Conservation (phyloP, 2,888 invertebrate species). For the Hirtodrosophila histrioides region DNA sequence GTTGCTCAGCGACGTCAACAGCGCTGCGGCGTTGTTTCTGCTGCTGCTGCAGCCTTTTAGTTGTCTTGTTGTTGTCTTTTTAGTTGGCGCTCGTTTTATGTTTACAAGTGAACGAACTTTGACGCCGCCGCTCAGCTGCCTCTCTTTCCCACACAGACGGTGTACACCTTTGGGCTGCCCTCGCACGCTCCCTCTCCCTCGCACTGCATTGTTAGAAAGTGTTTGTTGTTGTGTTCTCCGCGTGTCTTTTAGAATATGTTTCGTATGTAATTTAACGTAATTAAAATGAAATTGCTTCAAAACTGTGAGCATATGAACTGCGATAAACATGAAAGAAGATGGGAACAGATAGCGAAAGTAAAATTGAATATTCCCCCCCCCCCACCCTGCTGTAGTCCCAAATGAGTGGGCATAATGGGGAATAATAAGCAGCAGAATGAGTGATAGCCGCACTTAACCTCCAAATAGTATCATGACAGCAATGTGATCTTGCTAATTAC, state of each 20-base stretch:
- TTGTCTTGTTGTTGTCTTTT: constrained; percentile 35
- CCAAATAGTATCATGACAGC: not conserved
- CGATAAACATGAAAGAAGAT: constrained; percentile 21
- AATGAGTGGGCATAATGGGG: constrained; percentile 31
- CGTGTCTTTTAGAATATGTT: constrained; percentile 52
- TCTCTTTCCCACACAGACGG: not conserved
- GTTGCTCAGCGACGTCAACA: constrained; percentile 47
- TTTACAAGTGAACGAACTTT: constrained; percentile 77
- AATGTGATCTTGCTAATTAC: constrained; percentile 1
- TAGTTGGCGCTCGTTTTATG: constrained; percentile 62
- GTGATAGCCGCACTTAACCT: constrained; percentile 18
- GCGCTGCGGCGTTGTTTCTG: constrained; percentile 32
- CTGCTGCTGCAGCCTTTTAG: constrained; percentile 19
- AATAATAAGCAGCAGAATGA: constrained; percentile 29
- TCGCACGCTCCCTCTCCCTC: constrained; percentile 4
- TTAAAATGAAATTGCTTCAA: constrained; percentile 59
- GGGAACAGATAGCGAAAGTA: constrained; percentile 57
- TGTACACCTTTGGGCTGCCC: too few species aligned
- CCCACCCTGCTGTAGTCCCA: not conserved
- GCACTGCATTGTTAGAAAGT: constrained; percentile 50
- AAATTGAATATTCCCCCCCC: constrained; percentile 57
- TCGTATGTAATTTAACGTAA: constrained; percentile 65
- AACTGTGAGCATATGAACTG: constrained; percentile 26
- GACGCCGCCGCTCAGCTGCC: constrained; percentile 51
- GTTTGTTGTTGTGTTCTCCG: constrained; percentile 49